Evolutionary conservation across 2,797 vertebrate species (phyloP).

Genomic region (Steatocranus sp.): DNA sequence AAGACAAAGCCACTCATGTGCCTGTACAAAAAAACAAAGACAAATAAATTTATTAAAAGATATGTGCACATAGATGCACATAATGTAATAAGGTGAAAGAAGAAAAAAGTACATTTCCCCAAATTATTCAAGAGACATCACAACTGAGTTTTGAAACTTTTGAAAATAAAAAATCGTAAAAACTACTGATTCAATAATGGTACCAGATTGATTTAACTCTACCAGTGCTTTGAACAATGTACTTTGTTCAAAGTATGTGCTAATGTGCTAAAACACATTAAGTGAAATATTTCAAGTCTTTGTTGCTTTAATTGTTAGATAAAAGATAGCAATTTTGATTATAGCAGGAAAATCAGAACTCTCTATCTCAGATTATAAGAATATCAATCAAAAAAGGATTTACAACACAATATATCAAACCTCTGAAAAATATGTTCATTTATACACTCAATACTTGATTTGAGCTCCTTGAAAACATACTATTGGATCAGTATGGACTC

Average conservation of each 20-base stretch:
- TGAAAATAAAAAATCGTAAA: not conserved
- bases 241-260: not conserved
- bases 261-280: not conserved
- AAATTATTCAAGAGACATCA: not conserved
- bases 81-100: not conserved
- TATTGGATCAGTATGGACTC: not conserved
- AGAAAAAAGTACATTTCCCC: not conserved
- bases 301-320: not conserved
- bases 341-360: not conserved
- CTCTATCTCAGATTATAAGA: not conserved
- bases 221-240: not conserved
- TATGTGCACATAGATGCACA: not conserved
- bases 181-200: not conserved
- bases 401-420: not conserved
- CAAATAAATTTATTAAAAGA: not conserved
- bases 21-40: conserved; percentile 46
- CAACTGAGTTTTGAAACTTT: not conserved
- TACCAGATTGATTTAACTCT: not conserved
- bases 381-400: not conserved
- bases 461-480: not conserved
- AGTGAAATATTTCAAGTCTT: not conserved
- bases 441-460: not conserved
- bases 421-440: not conserved
- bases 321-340: not conserved
- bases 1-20: conserved; percentile 93